Evolutionary conservation across 1,140 invertebrate genomes (phyloP), one percentile per base, ranked within the genome.

Genomic region (Daktulosphaira vitifoliae): DNA sequence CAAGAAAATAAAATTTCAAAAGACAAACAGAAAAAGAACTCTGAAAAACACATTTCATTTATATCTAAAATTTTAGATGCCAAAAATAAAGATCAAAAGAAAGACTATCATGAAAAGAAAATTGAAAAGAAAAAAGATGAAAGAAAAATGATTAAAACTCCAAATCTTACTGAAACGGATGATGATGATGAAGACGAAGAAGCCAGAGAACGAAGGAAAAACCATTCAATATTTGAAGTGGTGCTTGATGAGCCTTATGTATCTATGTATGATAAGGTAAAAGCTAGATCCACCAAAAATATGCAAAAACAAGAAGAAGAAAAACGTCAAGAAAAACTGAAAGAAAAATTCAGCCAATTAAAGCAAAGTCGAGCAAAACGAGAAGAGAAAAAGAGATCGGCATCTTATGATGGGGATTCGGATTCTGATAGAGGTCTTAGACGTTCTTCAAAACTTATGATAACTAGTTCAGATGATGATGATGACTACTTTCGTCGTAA

Each of bases 191-290:
- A 33, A 5, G 29, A 37, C 72, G 82, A 84, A 68, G 81, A 83
- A 69, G 82, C 83, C 48, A 85, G 46, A 46, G 38, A 39, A 33
- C 69, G 71, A 70, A 67, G 71, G 20, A 71, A 90, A 72, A 90
- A 91, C 73, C 88, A 90, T 77, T 92, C 90, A n/a, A 92, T 91
- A 69, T 93, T 92, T 75, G 89, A 92, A 72, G 90, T 92, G 66
- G 82, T 90, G 22, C 88, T 91, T 71, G 90, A 93, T 71, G 90
- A 88, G 67, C 89, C 89, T 3, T 96, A 94, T 72, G 91, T 94
- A 66, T 96, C 93, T 33, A 98, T 98, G 94, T 98, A 98, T 74
- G 95, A 97, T 73, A 96, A 96, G 77, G 92, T 98, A 0, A 98
- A 98, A 77, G 89, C 92, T 3, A 82, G 93, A 44, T 95, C 92